Evolutionary conservation across 1,140 invertebrate genomes (phyloP), one percentile per base, ranked within the genome.

Genomic region (Acyrthosiphon pisum): DNA sequence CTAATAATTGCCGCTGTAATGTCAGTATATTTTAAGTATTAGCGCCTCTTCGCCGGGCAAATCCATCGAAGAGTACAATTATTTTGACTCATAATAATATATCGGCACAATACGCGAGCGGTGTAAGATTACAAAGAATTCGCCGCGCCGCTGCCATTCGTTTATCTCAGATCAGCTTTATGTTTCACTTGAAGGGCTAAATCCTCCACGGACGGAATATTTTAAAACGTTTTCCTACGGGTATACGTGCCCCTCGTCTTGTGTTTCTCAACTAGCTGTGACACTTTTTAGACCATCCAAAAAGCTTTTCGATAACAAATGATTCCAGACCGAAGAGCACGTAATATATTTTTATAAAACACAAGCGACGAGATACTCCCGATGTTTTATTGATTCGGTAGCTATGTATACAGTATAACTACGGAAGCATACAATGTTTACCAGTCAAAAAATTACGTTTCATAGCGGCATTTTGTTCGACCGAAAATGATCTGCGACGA

Each of bases 181-280:
- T 53, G 87, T 89, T 89, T 89, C 87, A 89, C 87, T 53, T 22
- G 48, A 89, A 89, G n/a, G 87, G n/a, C 46, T 89, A 89, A 89
- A 37, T 89, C 87, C 48, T 50, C 35, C n/a, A 53, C 20, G 20
- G 35, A 37, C 48, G 48, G 46, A 89, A 89, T 89, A 89, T 89
- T 89, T 89, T 89, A 89, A 53, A 35, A 89, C 48, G 46, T 88
- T 88, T 46, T 87, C 44, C 84, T n/a, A 37, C 44, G 86, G 86
- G 30, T 88, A 48, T 41, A 37, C 87, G 87, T 53, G n/a, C 87
- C 87, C 18, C 87, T 89, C 30, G 86, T 88, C n/a, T 88, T n/a
- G 18, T 11, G 20, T 48, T 26, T 35, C 86, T 50, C n/a, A 11
- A 35, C 46, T 89, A 53, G 7, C 87, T 35, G n/a, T 89, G 87